Evolutionary conservation across 1,140 invertebrate genomes (phyloP).

Genomic region (Drosophila equinoxialis): DNA sequence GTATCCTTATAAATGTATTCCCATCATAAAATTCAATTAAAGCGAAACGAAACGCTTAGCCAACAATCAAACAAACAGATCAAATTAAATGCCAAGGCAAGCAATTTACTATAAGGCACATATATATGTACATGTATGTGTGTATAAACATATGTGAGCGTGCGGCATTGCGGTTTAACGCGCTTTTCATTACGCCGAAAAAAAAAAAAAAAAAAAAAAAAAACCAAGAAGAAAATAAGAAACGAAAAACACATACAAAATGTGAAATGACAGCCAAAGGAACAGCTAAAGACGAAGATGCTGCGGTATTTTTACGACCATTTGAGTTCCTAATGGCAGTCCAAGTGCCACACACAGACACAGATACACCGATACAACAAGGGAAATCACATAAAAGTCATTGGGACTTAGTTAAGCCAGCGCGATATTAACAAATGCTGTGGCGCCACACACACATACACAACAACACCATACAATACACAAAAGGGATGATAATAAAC

Average conservation of each 20-base stretch:
- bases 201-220: neutral
- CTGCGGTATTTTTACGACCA: conserved; percentile 66
- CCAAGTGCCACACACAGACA: conserved; percentile 21
- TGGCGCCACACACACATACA: conserved; percentile 22
- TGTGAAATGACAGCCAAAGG: conserved; percentile 48
- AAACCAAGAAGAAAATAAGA: neutral
- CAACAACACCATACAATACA: neutral
- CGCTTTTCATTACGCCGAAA: conserved; percentile 54
- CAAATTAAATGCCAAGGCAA: conserved; percentile 77
- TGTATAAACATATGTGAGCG: conserved; percentile 32
- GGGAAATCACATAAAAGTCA: conserved; percentile 74
- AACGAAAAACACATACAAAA: neutral
- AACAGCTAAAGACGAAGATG: conserved; percentile 56
- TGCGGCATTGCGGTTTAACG: conserved; percentile 64
- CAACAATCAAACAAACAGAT: conserved; percentile 79
- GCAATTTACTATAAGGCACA: conserved; percentile 61
- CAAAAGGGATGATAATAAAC: conserved; percentile 64
- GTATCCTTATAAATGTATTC: conserved; percentile 42
- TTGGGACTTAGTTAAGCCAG: conserved; percentile 78
- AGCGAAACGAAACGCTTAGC: conserved; percentile 54
- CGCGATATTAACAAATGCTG: conserved; percentile 75
- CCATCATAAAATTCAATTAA: conserved; percentile 69
- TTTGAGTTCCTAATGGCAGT: conserved; percentile 24
- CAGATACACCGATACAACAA: conserved; percentile 2
- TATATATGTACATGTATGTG: conserved; percentile 16